Percentiles rank a stretch among this genome's conserved stretches.
These are phyloP conservation scores for Dipodomys stephensi DNA, from an alignment of 2,113 vertebrate genomes.

Conservation along the genomic window DNA sequence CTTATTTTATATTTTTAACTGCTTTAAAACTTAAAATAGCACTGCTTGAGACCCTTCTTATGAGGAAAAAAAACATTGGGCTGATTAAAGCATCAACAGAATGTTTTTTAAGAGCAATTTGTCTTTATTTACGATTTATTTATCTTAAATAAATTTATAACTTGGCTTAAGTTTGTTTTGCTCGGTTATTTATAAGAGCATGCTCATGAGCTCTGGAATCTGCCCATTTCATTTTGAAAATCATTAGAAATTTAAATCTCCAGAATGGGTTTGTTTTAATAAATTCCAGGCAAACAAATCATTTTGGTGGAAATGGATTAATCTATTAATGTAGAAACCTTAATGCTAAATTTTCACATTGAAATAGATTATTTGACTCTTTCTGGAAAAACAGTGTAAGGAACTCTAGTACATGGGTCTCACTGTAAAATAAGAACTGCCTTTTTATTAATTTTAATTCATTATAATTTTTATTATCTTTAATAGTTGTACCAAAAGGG, in stretches of 20 bases:
- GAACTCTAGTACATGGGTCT: neutral
- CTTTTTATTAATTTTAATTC: neutral
- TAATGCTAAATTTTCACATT: neutral
- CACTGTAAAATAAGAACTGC: neutral
- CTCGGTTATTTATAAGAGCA: neutral
- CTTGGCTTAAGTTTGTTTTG: neutral
- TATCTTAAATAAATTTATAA: neutral
- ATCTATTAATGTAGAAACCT: neutral
- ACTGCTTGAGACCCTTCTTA: neutral
- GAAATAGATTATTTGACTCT: neutral
- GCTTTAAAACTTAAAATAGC: slow-evolving; percentile 25
- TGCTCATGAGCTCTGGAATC: neutral
- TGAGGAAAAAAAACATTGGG: neutral
- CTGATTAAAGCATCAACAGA: neutral
- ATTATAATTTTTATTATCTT: too few species aligned
- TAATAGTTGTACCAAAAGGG: too few species aligned
- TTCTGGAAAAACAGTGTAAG: neutral
- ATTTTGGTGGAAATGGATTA: neutral
- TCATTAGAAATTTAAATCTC: neutral
- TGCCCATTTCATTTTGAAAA: neutral
- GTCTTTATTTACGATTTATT: neutral
- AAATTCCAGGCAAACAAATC: neutral
- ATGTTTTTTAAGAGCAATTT: neutral
- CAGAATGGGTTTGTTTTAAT: slow-evolving; percentile 12
- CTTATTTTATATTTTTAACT: slow-evolving; percentile 26